Conservation (phyloP, 2,888 invertebrate species). For the Seira ritae region DNA sequence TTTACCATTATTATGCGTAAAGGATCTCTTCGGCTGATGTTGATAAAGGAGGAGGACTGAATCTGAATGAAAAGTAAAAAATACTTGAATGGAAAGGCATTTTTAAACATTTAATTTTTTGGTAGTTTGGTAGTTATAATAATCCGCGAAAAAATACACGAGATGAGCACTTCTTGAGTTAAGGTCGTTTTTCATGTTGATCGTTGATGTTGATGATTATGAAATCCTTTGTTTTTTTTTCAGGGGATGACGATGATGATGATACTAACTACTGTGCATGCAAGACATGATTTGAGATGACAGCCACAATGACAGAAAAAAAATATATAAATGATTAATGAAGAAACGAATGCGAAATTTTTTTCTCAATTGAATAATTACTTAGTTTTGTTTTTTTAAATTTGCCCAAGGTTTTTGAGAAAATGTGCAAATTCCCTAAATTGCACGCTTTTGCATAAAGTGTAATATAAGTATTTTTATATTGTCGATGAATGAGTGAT, state of each 20-base stretch:
- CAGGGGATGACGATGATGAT: background rate
- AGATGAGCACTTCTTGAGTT: background rate
- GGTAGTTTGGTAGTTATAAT: background rate
- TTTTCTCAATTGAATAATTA: conserved; percentile 19
- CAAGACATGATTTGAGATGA: background rate
- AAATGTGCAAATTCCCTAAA: background rate
- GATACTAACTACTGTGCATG: conserved; percentile 4
- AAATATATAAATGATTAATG: conserved; percentile 24
- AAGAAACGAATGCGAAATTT: background rate
- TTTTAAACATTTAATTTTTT: background rate
- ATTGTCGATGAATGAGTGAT: conserved; percentile 24
- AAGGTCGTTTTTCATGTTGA: conserved; percentile 14
- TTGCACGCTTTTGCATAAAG: conserved; percentile 7
- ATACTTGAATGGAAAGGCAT: background rate
- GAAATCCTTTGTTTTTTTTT: background rate
- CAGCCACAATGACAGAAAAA: conserved; percentile 17
- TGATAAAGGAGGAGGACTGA: background rate
- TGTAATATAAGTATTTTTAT: no score
- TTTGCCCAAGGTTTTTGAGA: background rate
- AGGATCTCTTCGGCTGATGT: no score
- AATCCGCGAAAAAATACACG: background rate
- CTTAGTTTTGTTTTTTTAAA: background rate
- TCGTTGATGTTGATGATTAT: no score
- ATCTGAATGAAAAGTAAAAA: background rate
- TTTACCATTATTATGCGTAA: no score